These are phyloP conservation scores for Bombus turneri DNA, from an alignment of 1,140 invertebrate species.

Conservation along the genomic window DNA sequence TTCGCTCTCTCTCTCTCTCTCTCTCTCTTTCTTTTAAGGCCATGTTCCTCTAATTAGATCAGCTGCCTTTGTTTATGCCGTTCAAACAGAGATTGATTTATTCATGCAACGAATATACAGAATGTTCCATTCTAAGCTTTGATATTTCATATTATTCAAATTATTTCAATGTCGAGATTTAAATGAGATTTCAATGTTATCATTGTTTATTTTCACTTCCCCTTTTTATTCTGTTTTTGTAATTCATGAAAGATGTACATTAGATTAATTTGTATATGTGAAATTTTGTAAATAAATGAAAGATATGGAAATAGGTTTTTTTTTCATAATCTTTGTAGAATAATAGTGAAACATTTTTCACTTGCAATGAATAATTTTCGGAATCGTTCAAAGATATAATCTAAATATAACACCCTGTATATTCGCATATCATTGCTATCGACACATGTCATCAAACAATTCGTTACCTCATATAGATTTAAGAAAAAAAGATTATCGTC, in stretches of 20 bases:
- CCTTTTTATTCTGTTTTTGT: not conserved
- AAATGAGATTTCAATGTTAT: not conserved
- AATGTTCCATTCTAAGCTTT: not conserved
- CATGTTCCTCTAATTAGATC: slow-evolving; percentile 49
- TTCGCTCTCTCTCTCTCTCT: slow-evolving; percentile 1
- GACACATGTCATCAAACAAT: no score
- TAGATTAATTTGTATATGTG: not conserved
- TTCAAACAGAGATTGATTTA: slow-evolving; percentile 1
- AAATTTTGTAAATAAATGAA: not conserved
- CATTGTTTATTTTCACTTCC: not conserved
- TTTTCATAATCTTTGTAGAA: not conserved
- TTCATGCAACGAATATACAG: not conserved
- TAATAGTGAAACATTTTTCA: not conserved
- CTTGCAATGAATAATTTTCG: no score
- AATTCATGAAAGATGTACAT: not conserved
- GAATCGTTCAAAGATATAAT: not conserved
- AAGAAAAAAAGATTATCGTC: slow-evolving; percentile 9
- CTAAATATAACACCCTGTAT: not conserved
- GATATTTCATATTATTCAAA: not conserved
- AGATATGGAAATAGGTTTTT: not conserved
- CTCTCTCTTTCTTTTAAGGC: slow-evolving; percentile 54
- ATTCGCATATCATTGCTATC: not conserved
- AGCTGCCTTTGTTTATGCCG: slow-evolving; percentile 8
- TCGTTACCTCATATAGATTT: not conserved
- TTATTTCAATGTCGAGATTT: not conserved